Conservation (phyloP, 1,140 invertebrate species). For the Drosophila novamexicana region DNA sequence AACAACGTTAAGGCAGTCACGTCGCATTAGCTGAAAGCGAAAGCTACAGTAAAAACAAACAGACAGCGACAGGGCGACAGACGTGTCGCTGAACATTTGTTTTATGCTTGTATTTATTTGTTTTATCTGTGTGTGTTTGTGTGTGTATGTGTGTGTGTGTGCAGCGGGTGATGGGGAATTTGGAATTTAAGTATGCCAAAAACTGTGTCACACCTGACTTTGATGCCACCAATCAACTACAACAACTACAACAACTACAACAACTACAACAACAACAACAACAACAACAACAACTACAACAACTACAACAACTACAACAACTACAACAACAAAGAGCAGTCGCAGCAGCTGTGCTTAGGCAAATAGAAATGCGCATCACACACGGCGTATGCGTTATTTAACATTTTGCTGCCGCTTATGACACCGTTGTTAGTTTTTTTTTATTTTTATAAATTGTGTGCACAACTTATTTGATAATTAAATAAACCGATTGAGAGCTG, state of each 20-base stretch:
- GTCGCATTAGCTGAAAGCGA: constrained; percentile 61
- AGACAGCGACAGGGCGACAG: constrained; percentile 24
- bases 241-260: constrained; percentile 16
- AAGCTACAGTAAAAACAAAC: constrained; percentile 43
- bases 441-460: constrained; percentile 40
- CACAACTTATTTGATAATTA: constrained; percentile 65
- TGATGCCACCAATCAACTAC: constrained; percentile 64
- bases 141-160: background rate
- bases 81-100: constrained; percentile 55
- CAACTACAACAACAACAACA: constrained; percentile 17
- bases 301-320: constrained; percentile 31
- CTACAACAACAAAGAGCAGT: background rate
- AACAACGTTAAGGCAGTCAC: constrained; percentile 56
- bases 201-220: constrained; percentile 67
- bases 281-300: constrained; percentile 18
- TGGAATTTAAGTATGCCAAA: constrained; percentile 69
- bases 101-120: constrained; percentile 46
- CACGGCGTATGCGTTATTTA: constrained; percentile 75
- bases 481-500: constrained; percentile 45
- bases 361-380: constrained; percentile 74
- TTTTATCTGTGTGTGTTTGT: background rate
- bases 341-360: constrained; percentile 30
- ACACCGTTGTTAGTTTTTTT: constrained; percentile 61
- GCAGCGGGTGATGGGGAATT: constrained; percentile 19
- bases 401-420: constrained; percentile 58